A percentile compares a stretch with the other conserved stretches of the same genome.
These are phyloP conservation scores for Thalassaphorura encarpata DNA, from an alignment of 1,140 invertebrate species.

Conservation along the genomic window DNA sequence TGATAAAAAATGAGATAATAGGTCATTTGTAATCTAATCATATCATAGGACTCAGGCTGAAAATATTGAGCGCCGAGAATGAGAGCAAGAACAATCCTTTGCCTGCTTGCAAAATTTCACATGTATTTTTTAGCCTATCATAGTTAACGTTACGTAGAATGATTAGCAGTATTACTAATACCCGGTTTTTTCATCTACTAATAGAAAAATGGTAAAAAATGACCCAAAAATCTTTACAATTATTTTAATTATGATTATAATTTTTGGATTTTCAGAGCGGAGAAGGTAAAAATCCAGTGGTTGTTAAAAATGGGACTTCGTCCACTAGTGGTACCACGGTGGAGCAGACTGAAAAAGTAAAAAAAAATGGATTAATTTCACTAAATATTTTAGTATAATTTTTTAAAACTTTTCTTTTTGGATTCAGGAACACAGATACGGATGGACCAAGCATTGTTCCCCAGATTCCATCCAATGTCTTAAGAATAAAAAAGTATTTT, in stretches of 20 bases:
- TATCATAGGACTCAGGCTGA: neutral
- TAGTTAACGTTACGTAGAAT: neutral
- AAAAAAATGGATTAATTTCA: too few species aligned
- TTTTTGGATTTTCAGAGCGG: too few species aligned
- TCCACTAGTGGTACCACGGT: too few species aligned
- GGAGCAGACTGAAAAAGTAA: too few species aligned
- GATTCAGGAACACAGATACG: conserved; percentile 43
- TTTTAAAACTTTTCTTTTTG: conserved; percentile 15
- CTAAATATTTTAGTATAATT: neutral
- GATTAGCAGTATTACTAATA: too few species aligned
- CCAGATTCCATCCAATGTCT: conserved; percentile 62
- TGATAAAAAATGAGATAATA: neutral
- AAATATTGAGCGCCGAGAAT: neutral
- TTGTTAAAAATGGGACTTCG: neutral
- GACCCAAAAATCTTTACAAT: too few species aligned
- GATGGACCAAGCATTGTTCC: conserved; percentile 51
- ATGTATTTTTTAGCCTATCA: neutral
- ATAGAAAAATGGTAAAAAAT: too few species aligned
- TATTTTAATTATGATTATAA: too few species aligned
- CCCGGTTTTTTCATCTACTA: too few species aligned
- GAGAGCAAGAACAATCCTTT: neutral
- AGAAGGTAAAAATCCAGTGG: neutral
- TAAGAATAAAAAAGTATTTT: conserved; percentile 75
- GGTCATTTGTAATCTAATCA: neutral
- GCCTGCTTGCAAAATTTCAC: neutral